Evolutionary conservation across 2,888 invertebrate species (phyloP), one percentile per base, ranked within the genome.

Genomic region (Drosophila cognata): DNA sequence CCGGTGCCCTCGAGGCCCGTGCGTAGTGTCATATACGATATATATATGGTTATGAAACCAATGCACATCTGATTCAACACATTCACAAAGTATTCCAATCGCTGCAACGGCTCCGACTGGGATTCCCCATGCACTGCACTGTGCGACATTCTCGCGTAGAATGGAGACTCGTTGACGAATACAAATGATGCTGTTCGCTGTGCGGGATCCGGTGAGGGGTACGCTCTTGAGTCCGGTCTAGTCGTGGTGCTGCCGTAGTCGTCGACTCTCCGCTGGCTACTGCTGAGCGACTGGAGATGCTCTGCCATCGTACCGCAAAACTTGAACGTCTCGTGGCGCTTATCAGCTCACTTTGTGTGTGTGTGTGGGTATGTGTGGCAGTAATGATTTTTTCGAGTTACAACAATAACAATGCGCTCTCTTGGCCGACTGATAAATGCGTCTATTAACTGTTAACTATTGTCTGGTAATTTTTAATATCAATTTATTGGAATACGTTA

Each of bases 11-110:
- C 58, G 3, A 92, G 75, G 5, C 89, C 88, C 0, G 75, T 84
- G 0, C 83, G 70, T 18, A 92, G 68, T 46, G 92, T 92, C 29
- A 91, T 11, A 79, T 91, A 92, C 8, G 89, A 90, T 58, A 92
- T 83, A 60, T 91, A 92, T 31, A 92, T 92, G 35, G 92, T 91
- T 4, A 92, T 79, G 53, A 92, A 92, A 13, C 92, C 92, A 48
- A 92, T 92, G 71, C 91, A 91, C 63, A 92, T 90, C 60, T 92
- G 92, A 77, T 92, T 92, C 3, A 92, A 48, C 4, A 92, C 83
- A 73, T 90, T 91, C 0, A 92, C 35, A 2, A 84, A 69, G 55
- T 75, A 88, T 62, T 92, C 91, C 5, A 92, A 10, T 1, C 83
- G 79, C 56, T 88, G 78, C 8, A 84, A 31, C 5, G 79, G 55